Conservation (phyloP, 2,888 invertebrate species). For the Eupeodes latifasciatus region DNA sequence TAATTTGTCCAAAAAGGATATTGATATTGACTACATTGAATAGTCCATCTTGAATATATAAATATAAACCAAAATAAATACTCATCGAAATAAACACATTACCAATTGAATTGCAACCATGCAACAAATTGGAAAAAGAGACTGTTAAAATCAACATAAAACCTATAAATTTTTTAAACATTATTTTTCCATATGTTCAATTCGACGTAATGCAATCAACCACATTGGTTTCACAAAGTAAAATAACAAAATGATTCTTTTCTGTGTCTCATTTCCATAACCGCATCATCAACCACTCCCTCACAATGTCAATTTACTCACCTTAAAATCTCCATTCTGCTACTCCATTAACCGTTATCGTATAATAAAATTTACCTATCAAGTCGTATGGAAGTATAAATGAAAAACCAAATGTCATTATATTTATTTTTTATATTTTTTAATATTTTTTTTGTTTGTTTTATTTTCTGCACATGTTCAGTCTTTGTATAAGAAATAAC, state of each 20-base stretch:
- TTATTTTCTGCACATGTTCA: constrained; percentile 82
- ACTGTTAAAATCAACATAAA: no score
- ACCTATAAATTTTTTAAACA: no score
- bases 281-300: constrained; percentile 18
- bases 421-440: constrained; percentile 48
- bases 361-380: no score
- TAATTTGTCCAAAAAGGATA: no score
- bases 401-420: constrained; percentile 17
- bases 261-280: constrained; percentile 43
- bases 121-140: constrained; percentile 3
- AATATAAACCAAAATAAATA: no score
- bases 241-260: neutral
- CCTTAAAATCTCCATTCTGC: neutral
- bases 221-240: neutral
- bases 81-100: no score
- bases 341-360: neutral
- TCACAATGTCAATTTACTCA: constrained; percentile 15
- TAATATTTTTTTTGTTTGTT: constrained; percentile 72
- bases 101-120: no score
- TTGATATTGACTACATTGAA: no score
- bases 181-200: no score
- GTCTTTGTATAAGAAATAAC: constrained; percentile 84
- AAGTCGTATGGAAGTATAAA: neutral
- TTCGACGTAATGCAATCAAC: no score
- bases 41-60: no score